These are phyloP conservation scores for Malurus elegans DNA, from an alignment of 2,113 vertebrate genomes.

Conservation along the genomic window DNA sequence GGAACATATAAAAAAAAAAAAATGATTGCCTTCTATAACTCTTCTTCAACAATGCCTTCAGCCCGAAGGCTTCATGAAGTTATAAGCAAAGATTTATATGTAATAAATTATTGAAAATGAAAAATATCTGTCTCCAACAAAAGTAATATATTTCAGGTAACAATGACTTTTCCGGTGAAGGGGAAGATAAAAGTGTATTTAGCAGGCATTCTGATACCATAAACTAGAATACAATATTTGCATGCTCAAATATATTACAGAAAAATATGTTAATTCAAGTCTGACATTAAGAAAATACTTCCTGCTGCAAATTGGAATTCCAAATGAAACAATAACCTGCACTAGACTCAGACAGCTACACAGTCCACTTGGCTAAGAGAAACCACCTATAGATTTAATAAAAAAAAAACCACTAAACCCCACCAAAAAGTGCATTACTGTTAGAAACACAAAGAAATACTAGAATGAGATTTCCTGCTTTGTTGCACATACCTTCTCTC, in stretches of 20 bases:
- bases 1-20: constrained; percentile 68
- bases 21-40: constrained; percentile 63
- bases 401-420: rapidly evolving
- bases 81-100: constrained; percentile 73
- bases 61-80: constrained; percentile 68
- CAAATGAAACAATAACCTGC: constrained; percentile 45
- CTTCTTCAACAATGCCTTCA: constrained; percentile 62
- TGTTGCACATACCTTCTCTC: neutral
- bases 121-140: constrained; percentile 58
- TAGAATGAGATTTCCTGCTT: neutral
- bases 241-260: constrained; percentile 39
- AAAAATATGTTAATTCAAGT: constrained; percentile 10
- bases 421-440: neutral
- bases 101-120: constrained; percentile 71
- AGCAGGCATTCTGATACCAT: constrained; percentile 41
- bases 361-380: constrained; percentile 3
- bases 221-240: constrained; percentile 56
- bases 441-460: neutral
- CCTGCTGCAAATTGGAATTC: constrained; percentile 6
- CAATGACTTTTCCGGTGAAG: constrained; percentile 50
- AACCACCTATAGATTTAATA: neutral
- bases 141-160: constrained; percentile 61
- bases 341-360: neutral
- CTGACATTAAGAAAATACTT: constrained; percentile 31
- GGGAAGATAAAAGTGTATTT: constrained; percentile 55